phyloP scores from a whole-genome alignment of 2,113 vertebrate genomes.

The Phyllostomus hastatus region DNA sequence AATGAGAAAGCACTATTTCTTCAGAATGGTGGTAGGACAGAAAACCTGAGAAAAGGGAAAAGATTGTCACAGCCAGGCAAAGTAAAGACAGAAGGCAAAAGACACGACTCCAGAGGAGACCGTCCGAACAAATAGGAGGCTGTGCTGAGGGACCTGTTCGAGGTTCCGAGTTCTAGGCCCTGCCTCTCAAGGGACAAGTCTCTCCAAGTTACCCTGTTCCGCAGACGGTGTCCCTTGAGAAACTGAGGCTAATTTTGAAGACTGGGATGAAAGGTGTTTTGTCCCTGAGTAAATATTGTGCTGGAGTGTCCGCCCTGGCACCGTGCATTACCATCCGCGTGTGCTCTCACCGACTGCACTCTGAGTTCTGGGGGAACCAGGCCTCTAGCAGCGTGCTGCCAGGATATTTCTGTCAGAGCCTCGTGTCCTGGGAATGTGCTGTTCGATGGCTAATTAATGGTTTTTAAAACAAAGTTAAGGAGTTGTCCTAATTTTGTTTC shows the following conservation, averaged over 20 bases:
- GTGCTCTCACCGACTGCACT: conserved; percentile 44
- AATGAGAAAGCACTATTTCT: neutral
- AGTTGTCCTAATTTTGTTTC: conserved; percentile 68
- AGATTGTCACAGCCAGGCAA: neutral
- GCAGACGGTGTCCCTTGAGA: neutral
- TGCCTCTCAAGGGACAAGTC: neutral
- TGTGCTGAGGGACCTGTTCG: neutral
- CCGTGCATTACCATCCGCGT: conserved; percentile 34
- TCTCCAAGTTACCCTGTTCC: neutral
- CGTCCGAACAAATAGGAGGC: neutral
- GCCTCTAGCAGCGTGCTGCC: conserved; percentile 27
- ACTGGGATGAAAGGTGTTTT: neutral
- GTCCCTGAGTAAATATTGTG: conserved; percentile 44
- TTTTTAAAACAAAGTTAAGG: conserved; percentile 63
- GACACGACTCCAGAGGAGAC: neutral
- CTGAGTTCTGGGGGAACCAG: conserved; percentile 19
- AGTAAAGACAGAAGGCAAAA: neutral
- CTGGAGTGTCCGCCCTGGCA: neutral
- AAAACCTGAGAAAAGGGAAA: neutral
- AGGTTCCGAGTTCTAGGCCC: neutral
- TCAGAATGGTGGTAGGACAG: neutral
- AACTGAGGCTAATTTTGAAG: neutral
- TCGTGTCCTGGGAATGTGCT: conserved; percentile 57
- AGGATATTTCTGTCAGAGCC: conserved; percentile 62
- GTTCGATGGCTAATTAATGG: conserved; percentile 57